phyloP scores from a whole-genome alignment of 2,113 vertebrate genomes.

The Myiagra hebetior region DNA sequence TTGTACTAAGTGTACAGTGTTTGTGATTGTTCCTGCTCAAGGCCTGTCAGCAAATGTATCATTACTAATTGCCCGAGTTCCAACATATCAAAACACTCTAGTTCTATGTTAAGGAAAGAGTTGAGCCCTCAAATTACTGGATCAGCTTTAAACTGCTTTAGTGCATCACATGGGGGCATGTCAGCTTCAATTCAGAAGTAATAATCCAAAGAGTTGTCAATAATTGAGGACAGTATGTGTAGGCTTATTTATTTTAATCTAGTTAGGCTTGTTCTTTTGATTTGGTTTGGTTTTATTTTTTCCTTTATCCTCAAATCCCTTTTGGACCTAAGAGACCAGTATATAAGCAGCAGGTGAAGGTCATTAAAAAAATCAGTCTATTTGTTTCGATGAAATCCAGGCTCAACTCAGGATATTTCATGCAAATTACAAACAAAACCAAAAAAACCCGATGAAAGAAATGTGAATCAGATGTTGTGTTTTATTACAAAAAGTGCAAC shows the following conservation, averaged over 20 bases:
- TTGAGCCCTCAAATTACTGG: neutral
- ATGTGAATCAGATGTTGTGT: neutral
- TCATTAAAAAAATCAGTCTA: neutral
- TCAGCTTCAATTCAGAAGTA: neutral
- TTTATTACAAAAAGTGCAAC: neutral
- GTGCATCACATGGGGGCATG: neutral
- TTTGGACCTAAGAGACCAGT: neutral
- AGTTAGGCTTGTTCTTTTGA: neutral
- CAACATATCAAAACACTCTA: neutral
- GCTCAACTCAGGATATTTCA: neutral
- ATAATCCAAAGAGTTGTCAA: neutral
- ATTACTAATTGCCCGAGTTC: constrained; percentile 8
- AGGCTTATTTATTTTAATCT: neutral
- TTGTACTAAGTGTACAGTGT: neutral
- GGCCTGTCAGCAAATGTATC: constrained; percentile 13
- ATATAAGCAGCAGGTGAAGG: neutral
- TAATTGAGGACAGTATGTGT: neutral
- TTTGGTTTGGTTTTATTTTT: neutral
- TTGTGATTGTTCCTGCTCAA: constrained; percentile 20
- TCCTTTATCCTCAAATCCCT: neutral
- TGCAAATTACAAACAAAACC: neutral
- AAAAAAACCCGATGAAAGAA: neutral
- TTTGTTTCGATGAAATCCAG: neutral
- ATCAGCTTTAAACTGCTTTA: constrained; percentile 11
- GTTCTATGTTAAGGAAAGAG: neutral